Percentiles rank a stretch among this genome's conserved stretches.
These are phyloP conservation scores for Lomographa bimaculata DNA, from an alignment of 2,888 invertebrate species.

Conservation along the genomic window DNA sequence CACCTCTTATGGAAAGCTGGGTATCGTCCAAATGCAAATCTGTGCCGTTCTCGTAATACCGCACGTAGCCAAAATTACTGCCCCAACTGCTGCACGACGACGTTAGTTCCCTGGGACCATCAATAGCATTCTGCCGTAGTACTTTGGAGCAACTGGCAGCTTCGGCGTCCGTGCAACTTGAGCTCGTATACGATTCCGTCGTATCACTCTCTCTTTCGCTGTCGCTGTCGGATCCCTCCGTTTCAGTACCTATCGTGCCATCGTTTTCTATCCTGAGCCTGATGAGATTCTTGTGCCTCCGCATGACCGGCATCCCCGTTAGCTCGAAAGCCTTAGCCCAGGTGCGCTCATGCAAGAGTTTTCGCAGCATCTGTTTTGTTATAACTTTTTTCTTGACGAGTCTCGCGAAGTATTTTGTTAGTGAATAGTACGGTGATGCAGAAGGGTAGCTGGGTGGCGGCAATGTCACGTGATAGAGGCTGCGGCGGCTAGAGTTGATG, in stretches of 20 bases:
- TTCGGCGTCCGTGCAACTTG: constrained; percentile 65
- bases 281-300: constrained; percentile 74
- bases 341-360: constrained; percentile 86
- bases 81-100: constrained; percentile 82
- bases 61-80: constrained; percentile 86
- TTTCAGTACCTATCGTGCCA: constrained; percentile 69
- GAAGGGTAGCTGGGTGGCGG: constrained; percentile 90
- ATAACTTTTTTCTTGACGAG: constrained; percentile 89
- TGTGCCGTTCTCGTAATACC: constrained; percentile 83
- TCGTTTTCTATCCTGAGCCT: constrained; percentile 69
- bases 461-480: constrained; percentile 84
- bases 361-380: constrained; percentile 88
- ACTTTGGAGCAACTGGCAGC: constrained; percentile 61
- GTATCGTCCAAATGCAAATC: constrained; percentile 64
- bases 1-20: constrained; percentile 49
- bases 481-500: constrained; percentile 78
- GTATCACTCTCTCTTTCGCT: constrained; percentile 69
- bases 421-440: constrained; percentile 90
- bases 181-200: constrained; percentile 68
- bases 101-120: constrained; percentile 62
- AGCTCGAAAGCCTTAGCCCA: constrained; percentile 78
- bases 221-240: constrained; percentile 69
- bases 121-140: constrained; percentile 85
- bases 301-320: constrained; percentile 68
- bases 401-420: constrained; percentile 90